These are phyloP conservation scores for Temnothorax longispinosus DNA, from an alignment of 1,140 invertebrate genomes.

Conservation along the genomic window DNA sequence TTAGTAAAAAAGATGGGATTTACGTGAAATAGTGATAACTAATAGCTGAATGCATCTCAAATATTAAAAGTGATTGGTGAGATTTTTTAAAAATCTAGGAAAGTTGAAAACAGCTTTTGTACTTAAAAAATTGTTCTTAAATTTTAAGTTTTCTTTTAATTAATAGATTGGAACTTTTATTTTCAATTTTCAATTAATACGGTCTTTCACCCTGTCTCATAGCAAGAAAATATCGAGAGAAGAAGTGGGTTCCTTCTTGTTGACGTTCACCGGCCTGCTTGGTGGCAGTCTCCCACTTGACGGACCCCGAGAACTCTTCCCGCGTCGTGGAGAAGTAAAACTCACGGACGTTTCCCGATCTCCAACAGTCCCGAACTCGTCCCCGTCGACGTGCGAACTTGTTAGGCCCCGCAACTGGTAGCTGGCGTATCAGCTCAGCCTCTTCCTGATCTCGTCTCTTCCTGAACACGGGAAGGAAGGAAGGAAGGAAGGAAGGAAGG, in stretches of 20 bases:
- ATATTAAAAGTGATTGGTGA: too few species aligned
- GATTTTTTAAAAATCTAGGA: too few species aligned
- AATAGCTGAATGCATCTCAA: too few species aligned
- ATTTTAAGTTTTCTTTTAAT: neutral
- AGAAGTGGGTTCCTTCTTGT: slow-evolving; percentile 59
- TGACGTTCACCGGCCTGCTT: slow-evolving; percentile 69
- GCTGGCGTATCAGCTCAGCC: neutral
- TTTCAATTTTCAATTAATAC: neutral
- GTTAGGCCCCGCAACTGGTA: neutral
- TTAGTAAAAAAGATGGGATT: too few species aligned
- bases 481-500: slow-evolving; percentile 25
- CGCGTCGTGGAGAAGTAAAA: slow-evolving; percentile 74
- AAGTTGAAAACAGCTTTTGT: too few species aligned
- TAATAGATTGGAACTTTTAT: neutral
- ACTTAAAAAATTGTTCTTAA: neutral
- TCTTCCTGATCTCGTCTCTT: slow-evolving; percentile 29
- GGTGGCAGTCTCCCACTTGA: slow-evolving; percentile 67
- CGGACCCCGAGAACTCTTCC: slow-evolving; percentile 66
- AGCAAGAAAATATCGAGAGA: slow-evolving; percentile 23
- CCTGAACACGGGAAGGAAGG: slow-evolving; percentile 4
- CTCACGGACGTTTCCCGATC: slow-evolving; percentile 79
- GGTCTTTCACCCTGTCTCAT: neutral
- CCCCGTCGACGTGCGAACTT: slow-evolving; percentile 70
- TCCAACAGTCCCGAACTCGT: slow-evolving; percentile 77
- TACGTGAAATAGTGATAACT: too few species aligned